Evolutionary conservation across 2,888 invertebrate genomes (phyloP), one percentile per base, ranked within the genome.

Genomic region (Blastobasis adustella): DNA sequence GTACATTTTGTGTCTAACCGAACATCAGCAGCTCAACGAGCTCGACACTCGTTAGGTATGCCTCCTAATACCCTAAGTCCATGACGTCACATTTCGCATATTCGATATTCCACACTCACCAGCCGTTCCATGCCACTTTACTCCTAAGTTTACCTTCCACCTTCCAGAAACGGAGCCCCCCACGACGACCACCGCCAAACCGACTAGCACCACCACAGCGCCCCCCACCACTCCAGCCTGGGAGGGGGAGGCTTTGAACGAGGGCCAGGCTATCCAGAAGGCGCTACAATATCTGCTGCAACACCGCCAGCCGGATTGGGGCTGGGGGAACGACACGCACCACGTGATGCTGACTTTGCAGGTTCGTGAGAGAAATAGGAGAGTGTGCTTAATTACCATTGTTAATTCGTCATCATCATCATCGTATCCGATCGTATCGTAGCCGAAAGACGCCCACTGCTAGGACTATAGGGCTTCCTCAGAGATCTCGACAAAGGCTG

Each of bases 301-400:
- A 61, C 94, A 94, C 63, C 90, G 95, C 37, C 92, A 92, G 61
- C 85, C 90, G 4, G 93, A 95, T 71, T 94, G 93, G 90, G 95
- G 95, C 5, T 96, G 95, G 95, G 93, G 92, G 42, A 94, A 95
- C 64, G 95, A 95, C 67, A 96, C 96, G 0, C 94, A 96, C 57
- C 93, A 94, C 66, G 95, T 95, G 4, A 90, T 96, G 69, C 89
- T 95, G 45, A 95, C 96, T 40, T 89, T 96, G 53, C 93, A 95
- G 80, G 90, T 94, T 63, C 84, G 47, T 45, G 42, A 42, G 4
- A 2, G 9, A 23, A 23, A 23, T 23, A 23, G n/a, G n/a, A n/a
- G 23, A 23, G 2, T 23, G 23, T 23, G 23, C 23, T 23, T 23
- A 23, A 23, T 23, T 23, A 23, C 23, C 23, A 23, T n/a, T n/a